Conservation (phyloP, 2,888 invertebrate genomes). For the Crepidodera aurea region DNA sequence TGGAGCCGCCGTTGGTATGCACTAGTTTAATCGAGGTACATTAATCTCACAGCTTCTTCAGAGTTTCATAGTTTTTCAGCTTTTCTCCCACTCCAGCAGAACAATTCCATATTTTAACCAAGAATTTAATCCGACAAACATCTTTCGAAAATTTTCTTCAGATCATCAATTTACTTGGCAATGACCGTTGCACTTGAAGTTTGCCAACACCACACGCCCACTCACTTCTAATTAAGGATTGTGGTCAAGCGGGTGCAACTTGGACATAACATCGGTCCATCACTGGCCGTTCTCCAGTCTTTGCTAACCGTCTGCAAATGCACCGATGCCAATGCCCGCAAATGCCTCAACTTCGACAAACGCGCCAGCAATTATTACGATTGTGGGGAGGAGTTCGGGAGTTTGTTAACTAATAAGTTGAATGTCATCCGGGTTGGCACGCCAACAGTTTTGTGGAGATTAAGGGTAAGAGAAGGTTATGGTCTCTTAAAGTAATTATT, state of each 20-base stretch:
- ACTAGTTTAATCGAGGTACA: no score
- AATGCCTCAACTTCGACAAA: not conserved
- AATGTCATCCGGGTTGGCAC: not conserved
- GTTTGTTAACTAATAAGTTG: slow-evolving; percentile 9
- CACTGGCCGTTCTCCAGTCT: not conserved
- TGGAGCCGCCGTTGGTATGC: no score
- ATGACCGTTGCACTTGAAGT: slow-evolving; percentile 33
- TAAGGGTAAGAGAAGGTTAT: not conserved
- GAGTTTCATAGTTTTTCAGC: no score
- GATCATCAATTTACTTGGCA: not conserved
- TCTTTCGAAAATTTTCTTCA: not conserved
- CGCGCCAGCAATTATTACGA: not conserved
- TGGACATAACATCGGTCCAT: not conserved
- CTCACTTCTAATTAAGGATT: slow-evolving; percentile 38
- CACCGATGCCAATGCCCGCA: not conserved
- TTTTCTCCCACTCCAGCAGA: no score
- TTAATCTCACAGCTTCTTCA: no score
- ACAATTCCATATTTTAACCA: no score
- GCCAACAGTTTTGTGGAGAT: not conserved
- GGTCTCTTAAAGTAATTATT: not conserved
- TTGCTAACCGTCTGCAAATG: not conserved
- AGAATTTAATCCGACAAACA: not conserved
- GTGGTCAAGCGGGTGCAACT: slow-evolving; percentile 21
- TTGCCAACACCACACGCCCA: slow-evolving; percentile 28
- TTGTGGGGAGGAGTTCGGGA: not conserved